Conservation (phyloP, 1,140 invertebrate genomes). For the Telenomus remus region DNA sequence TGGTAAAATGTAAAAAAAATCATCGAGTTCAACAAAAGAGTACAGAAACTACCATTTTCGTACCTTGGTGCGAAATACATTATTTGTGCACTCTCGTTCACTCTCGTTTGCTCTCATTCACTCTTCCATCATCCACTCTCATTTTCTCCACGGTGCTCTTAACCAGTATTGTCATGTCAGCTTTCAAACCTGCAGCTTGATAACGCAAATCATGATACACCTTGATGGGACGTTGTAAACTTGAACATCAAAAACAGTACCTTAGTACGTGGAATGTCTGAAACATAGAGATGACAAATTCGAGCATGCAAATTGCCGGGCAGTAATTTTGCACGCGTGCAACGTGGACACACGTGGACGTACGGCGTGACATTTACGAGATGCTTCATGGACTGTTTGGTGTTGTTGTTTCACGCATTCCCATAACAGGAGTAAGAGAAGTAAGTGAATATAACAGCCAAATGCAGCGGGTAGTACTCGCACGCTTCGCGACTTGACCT, state of each 20-base stretch:
- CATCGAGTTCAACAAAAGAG: too few species aligned
- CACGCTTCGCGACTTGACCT: slow-evolving; percentile 62
- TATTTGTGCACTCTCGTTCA: too few species aligned
- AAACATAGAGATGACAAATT: slow-evolving; percentile 43
- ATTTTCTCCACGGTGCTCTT: too few species aligned
- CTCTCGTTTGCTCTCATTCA: too few species aligned
- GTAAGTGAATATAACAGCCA: slow-evolving; percentile 44
- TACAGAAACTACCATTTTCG: too few species aligned
- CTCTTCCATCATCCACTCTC: too few species aligned
- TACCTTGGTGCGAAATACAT: too few species aligned
- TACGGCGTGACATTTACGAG: slow-evolving; percentile 43
- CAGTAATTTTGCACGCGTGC: slow-evolving; percentile 27
- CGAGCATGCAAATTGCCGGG: slow-evolving; percentile 10
- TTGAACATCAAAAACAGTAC: not conserved
- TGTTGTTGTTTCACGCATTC: slow-evolving; percentile 49
- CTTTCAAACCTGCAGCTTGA: too few species aligned
- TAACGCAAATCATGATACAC: too few species aligned
- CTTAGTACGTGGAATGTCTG: slow-evolving; percentile 26
- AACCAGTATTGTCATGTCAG: too few species aligned
- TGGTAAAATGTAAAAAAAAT: too few species aligned
- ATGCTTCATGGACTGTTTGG: slow-evolving; percentile 30
- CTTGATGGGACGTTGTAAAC: too few species aligned
- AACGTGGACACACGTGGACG: slow-evolving; percentile 33
- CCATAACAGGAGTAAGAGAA: slow-evolving; percentile 50
- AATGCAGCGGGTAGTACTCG: slow-evolving; percentile 45